Percentiles rank a stretch among this genome's conserved stretches.
Conservation (phyloP, 2,113 vertebrate genomes). For the Tinamus guttatus region DNA sequence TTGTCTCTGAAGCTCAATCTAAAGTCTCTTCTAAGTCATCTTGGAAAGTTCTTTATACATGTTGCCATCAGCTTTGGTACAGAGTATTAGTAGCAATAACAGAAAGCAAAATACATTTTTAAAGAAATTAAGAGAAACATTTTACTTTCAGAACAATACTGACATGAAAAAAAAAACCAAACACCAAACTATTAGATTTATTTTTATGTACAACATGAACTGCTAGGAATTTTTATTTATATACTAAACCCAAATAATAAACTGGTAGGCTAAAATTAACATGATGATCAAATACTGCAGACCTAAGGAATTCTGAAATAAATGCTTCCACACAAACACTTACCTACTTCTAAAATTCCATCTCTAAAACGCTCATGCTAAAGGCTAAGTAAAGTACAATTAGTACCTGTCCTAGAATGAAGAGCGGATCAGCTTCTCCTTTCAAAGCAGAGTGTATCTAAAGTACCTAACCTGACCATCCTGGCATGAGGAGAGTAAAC, state of each 20-base stretch:
- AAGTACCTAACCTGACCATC: not conserved
- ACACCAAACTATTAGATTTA: not conserved
- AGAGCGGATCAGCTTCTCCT: not conserved
- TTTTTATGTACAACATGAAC: not conserved
- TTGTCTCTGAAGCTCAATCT: not conserved
- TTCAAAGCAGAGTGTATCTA: not conserved
- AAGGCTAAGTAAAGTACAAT: not conserved
- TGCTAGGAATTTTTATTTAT: not conserved
- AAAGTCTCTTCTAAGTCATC: not conserved
- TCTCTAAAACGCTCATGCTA: not conserved
- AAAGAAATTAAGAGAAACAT: not conserved
- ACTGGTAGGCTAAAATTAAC: not conserved
- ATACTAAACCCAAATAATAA: not conserved
- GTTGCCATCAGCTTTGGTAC: not conserved
- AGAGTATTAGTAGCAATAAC: not conserved
- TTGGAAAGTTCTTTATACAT: not conserved
- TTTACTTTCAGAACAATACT: not conserved
- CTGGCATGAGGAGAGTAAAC: not conserved
- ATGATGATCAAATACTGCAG: not conserved
- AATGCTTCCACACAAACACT: not conserved
- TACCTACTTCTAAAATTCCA: not conserved
- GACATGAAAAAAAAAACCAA: not conserved
- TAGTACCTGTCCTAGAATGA: not conserved
- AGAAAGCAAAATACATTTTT: not conserved
- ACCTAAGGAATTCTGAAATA: not conserved